phyloP scores from a whole-genome alignment of 2,888 invertebrate species.

The Spicauda simplicius region DNA sequence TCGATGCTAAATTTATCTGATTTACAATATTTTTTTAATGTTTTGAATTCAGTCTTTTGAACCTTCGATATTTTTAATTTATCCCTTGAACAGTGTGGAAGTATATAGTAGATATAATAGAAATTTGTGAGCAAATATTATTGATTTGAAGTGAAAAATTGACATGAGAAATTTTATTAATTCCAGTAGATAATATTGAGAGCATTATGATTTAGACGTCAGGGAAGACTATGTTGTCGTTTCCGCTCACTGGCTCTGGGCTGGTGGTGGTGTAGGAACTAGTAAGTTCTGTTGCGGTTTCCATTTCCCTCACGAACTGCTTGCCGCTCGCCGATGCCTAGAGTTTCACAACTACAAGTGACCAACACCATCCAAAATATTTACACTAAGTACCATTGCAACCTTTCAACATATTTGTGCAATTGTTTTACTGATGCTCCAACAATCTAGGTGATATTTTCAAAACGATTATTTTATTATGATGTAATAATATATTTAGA shows the following conservation, averaged over 20 bases:
- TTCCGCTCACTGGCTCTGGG: background rate
- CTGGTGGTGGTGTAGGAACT: background rate
- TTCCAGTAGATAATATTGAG: background rate
- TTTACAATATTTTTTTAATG: background rate
- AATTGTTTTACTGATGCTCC: background rate
- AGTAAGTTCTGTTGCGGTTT: background rate
- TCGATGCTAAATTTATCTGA: background rate
- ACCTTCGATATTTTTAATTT: background rate
- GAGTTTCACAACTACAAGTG: slow-evolving; percentile 25
- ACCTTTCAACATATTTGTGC: background rate
- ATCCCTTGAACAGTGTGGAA: too few relatives aligned
- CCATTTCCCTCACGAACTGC: background rate
- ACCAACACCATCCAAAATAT: slow-evolving; percentile 18
- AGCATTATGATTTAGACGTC: background rate
- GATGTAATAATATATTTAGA: too few relatives aligned
- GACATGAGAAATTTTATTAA: background rate
- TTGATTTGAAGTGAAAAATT: background rate
- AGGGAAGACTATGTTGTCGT: background rate
- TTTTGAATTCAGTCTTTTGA: background rate
- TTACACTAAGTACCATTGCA: background rate
- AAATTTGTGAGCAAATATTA: background rate
- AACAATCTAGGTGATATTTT: background rate
- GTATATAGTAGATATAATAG: background rate
- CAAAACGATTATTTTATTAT: background rate
- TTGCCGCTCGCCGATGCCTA: slow-evolving; percentile 7